Evolutionary conservation across 1,140 invertebrate species (phyloP).

Genomic region (Drosophila murphyi): DNA sequence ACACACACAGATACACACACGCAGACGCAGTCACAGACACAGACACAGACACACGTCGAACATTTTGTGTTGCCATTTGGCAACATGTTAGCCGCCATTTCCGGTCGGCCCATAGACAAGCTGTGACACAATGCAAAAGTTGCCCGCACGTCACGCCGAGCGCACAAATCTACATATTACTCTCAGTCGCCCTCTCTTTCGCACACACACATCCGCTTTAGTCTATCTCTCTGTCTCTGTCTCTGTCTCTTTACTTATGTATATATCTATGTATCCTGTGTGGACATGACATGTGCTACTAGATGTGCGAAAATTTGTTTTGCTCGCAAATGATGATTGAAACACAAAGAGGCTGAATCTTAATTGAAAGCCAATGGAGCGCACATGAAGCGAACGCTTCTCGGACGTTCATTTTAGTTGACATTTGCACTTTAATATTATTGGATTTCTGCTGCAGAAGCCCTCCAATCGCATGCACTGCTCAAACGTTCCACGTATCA

Average conservation of each 20-base stretch:
- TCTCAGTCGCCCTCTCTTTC: background rate
- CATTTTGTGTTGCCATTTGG: conserved; percentile 49
- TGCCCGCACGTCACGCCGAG: conserved; percentile 24
- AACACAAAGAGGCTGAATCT: conserved; percentile 48
- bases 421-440: background rate
- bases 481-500: background rate
- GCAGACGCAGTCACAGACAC: background rate
- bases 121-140: conserved; percentile 23
- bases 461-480: background rate
- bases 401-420: background rate
- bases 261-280: background rate
- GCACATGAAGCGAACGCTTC: conserved; percentile 10
- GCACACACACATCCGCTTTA: too few relatives aligned
- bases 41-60: conserved; percentile 20
- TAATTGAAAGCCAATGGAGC: conserved; percentile 49
- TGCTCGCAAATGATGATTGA: conserved; percentile 53
- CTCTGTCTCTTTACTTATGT: background rate
- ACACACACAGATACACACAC: background rate
- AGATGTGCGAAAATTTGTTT: conserved; percentile 52
- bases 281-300: conserved; percentile 25
- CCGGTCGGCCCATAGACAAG: conserved; percentile 25
- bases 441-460: background rate
- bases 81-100: conserved; percentile 57
- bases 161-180: conserved; percentile 40
- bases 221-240: background rate